A percentile compares a stretch with the other conserved stretches of the same genome.
phyloP scores from a whole-genome alignment of 2,797 vertebrate genomes.

The Neomorphus geoffroyi region DNA sequence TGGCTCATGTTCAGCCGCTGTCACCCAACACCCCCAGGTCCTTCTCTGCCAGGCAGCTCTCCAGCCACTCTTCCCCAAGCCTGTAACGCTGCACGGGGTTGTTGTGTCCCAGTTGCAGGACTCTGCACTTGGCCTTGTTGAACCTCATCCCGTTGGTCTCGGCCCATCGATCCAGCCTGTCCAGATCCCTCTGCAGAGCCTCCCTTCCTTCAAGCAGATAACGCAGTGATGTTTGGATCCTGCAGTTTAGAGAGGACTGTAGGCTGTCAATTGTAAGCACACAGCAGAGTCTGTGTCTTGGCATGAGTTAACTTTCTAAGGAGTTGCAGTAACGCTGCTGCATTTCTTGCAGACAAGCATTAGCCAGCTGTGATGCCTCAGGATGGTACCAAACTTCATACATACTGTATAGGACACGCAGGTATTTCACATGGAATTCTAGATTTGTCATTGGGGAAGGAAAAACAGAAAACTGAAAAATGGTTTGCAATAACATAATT shows the following conservation, averaged over 20 bases:
- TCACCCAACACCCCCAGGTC: no score
- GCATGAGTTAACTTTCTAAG: background rate
- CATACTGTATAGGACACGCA: accelerated
- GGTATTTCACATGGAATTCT: background rate
- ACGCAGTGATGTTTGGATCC: background rate
- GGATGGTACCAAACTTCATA: background rate
- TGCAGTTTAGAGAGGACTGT: background rate
- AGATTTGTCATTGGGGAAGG: background rate
- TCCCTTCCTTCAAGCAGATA: no score
- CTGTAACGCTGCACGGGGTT: no score
- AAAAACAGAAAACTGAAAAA: background rate
- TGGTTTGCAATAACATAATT: background rate
- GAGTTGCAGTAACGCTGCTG: background rate
- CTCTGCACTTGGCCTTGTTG: no score
- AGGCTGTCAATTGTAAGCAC: background rate
- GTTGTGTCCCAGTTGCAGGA: no score
- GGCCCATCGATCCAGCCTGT: no score
- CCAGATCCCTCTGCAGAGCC: no score
- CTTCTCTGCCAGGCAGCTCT: no score
- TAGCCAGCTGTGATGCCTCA: background rate
- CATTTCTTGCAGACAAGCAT: background rate
- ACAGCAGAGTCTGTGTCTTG: background rate
- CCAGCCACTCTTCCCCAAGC: no score
- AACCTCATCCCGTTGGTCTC: no score
- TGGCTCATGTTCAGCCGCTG: no score